These are phyloP conservation scores for Erythrocercus mccallii DNA, from an alignment of 2,113 vertebrate genomes.

Conservation along the genomic window DNA sequence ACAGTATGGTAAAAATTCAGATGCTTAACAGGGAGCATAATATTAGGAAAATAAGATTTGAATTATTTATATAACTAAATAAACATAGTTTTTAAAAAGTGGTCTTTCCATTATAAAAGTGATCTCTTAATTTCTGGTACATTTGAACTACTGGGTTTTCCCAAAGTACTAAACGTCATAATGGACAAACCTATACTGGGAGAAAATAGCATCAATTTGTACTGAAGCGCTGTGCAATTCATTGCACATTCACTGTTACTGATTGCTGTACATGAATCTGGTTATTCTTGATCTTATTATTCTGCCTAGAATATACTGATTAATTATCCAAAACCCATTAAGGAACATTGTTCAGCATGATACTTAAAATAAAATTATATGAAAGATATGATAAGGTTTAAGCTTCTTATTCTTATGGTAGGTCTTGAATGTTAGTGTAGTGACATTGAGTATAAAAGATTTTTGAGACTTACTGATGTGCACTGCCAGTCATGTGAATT, in stretches of 20 bases:
- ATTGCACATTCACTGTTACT: background rate
- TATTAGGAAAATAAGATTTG: background rate
- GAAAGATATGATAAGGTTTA: background rate
- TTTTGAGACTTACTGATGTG: background rate
- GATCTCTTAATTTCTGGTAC: background rate
- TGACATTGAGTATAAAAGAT: background rate
- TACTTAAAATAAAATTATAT: background rate
- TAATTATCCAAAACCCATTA: background rate
- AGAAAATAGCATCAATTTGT: background rate
- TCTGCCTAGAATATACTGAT: background rate
- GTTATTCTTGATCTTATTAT: background rate
- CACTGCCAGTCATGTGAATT: background rate
- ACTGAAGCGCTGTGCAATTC: background rate
- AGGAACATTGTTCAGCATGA: background rate
- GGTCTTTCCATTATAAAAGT: background rate
- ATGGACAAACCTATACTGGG: background rate
- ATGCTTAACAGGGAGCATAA: accelerated
- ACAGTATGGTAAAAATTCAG: background rate
- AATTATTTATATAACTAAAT: background rate
- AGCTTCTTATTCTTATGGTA: background rate
- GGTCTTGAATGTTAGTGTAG: background rate
- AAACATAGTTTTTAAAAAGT: background rate
- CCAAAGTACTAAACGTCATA: background rate
- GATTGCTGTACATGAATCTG: background rate
- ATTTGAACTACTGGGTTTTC: background rate